These are phyloP conservation scores for Ceratina calcarata DNA, from an alignment of 1,140 invertebrate species.

Conservation along the genomic window DNA sequence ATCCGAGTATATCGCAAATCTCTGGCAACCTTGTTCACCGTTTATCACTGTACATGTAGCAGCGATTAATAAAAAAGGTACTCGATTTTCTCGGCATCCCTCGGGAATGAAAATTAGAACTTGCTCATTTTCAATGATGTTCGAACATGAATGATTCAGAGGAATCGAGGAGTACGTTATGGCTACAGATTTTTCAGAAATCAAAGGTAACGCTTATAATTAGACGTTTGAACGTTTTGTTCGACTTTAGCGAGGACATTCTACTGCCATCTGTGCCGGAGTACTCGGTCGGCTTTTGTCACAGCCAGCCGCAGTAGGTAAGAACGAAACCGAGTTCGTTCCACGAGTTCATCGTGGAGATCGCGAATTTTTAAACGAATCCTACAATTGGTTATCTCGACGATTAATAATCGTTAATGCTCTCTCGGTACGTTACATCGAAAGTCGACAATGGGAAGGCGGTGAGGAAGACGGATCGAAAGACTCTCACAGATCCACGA, in stretches of 20 bases:
- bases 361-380: neutral
- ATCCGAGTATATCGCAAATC: no score
- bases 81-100: neutral
- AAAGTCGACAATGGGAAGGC: neutral
- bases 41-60: neutral
- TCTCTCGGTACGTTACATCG: neutral
- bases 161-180: neutral
- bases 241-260: conserved; percentile 28
- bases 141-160: neutral
- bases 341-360: neutral
- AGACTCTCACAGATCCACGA: conserved; percentile 21
- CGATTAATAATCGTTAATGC: conserved; percentile 29
- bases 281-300: conserved; percentile 43
- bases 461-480: neutral
- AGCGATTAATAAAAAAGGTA: neutral
- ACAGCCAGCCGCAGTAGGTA: conserved; percentile 57
- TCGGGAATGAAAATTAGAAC: neutral
- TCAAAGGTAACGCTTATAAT: no score
- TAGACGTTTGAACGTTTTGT: no score
- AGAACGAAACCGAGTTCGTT: conserved; percentile 39
- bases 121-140: neutral
- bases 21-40: neutral
- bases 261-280: conserved; percentile 74
- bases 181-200: neutral
- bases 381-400: neutral